phyloP scores from a whole-genome alignment of 2,888 invertebrate genomes.

The Apotomis betuletana region DNA sequence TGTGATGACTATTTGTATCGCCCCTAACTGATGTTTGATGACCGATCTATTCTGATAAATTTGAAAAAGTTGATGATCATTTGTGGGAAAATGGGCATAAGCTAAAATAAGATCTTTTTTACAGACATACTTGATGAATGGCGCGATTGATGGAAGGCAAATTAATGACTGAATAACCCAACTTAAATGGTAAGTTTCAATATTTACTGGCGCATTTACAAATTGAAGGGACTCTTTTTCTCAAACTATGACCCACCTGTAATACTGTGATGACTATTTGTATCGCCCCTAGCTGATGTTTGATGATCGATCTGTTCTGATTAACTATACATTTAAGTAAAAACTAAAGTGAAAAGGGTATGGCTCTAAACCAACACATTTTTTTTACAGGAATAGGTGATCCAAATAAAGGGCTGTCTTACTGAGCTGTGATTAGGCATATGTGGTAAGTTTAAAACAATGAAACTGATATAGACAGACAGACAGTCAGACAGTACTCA shows the following conservation, averaged over 20 bases:
- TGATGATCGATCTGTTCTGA: constrained; percentile 60
- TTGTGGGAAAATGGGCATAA: too few relatives aligned
- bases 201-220: background rate
- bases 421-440: background rate
- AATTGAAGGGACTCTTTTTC: too few relatives aligned
- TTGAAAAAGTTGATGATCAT: background rate
- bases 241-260: too few relatives aligned
- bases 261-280: constrained; percentile 49
- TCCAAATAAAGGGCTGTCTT: background rate
- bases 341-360: background rate
- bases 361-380: background rate
- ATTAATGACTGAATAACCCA: too few relatives aligned
- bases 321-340: constrained; percentile 2
- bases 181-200: constrained; percentile 4
- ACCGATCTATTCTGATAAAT: constrained; percentile 57
- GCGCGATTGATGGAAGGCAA: too few relatives aligned
- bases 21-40: constrained; percentile 62
- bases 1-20: constrained; percentile 57
- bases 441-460: constrained; percentile 5
- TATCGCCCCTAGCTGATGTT: constrained; percentile 62
- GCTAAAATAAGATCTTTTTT: too few relatives aligned
- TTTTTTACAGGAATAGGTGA: constrained; percentile 6
- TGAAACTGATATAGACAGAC: background rate
- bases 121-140: too few relatives aligned
- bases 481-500: background rate